phyloP scores from a whole-genome alignment of 2,797 vertebrate genomes.

The Pipistrellus kuhlii region DNA sequence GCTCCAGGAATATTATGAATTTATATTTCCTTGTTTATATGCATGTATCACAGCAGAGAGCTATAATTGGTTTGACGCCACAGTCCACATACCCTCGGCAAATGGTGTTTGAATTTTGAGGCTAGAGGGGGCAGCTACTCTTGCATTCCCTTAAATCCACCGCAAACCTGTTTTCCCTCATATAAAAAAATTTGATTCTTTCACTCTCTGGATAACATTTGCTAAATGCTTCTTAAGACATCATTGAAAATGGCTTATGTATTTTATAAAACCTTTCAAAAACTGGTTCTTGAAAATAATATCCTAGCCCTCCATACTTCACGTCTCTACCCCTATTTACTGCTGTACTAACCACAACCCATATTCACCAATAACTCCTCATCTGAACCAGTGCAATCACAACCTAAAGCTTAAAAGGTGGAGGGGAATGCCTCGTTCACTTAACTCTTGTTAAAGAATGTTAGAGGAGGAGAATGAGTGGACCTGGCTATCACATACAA shows the following conservation, averaged over 20 bases:
- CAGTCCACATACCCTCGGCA: background rate
- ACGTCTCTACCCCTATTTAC: background rate
- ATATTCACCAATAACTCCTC: background rate
- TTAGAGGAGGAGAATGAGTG: background rate
- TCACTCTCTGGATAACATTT: background rate
- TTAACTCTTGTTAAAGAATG: background rate
- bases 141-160: background rate
- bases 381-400: background rate
- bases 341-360: fast-evolving
- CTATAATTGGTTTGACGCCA: background rate
- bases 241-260: background rate
- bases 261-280: background rate
- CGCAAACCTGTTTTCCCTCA: background rate
- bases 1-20: background rate
- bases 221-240: background rate
- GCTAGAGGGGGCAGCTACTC: background rate
- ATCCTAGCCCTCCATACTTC: background rate
- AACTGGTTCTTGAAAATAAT: background rate
- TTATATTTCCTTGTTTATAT: background rate
- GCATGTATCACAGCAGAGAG: background rate
- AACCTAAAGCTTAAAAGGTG: background rate
- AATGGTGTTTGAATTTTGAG: background rate
- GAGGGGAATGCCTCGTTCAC: background rate
- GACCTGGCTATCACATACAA: background rate
- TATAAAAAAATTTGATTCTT: background rate